phyloP scores from a whole-genome alignment of 2,888 invertebrate genomes.

The Anoncus sp. region DNA sequence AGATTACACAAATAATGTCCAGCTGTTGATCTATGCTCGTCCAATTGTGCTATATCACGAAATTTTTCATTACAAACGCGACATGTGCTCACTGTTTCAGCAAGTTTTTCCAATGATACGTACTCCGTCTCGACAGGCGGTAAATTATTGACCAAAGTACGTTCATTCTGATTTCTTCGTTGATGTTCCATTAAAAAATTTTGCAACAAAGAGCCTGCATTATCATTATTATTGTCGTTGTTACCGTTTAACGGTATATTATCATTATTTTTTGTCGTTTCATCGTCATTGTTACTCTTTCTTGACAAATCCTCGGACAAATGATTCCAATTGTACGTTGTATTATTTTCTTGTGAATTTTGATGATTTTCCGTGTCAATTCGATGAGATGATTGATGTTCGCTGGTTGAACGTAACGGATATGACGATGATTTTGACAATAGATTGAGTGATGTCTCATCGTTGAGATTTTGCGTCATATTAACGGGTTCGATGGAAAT shows the following conservation, averaged over 20 bases:
- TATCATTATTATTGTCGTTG: conserved; percentile 71
- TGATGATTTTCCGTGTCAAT: neutral
- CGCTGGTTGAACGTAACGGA: conserved; percentile 35
- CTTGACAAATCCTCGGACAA: conserved; percentile 70
- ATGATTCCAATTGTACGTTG: conserved; percentile 77
- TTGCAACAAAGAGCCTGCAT: conserved; percentile 73
- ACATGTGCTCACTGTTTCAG: conserved; percentile 86
- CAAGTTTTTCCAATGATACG: conserved; percentile 87
- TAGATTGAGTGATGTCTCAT: conserved; percentile 70
- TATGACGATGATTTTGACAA: conserved; percentile 72
- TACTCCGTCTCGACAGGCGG: conserved; percentile 85
- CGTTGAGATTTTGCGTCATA: conserved; percentile 71
- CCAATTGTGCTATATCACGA: conserved; percentile 84
- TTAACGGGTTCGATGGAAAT: conserved; percentile 67
- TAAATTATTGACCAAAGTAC: conserved; percentile 40
- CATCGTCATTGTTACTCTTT: conserved; percentile 65
- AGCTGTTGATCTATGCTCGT: conserved; percentile 85
- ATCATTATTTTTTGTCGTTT: conserved; percentile 53
- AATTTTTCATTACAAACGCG: conserved; percentile 87
- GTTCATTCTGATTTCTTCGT: conserved; percentile 67
- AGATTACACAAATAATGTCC: conserved; percentile 85
- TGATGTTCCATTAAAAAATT: conserved; percentile 80
- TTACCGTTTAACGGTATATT: conserved; percentile 68
- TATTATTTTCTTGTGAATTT: conserved; percentile 53
- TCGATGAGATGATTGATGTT: conserved; percentile 48